Percentiles rank a stretch among this genome's conserved stretches.
Conservation (phyloP, 2,888 invertebrate species). For the Chymomyza caudatula region DNA sequence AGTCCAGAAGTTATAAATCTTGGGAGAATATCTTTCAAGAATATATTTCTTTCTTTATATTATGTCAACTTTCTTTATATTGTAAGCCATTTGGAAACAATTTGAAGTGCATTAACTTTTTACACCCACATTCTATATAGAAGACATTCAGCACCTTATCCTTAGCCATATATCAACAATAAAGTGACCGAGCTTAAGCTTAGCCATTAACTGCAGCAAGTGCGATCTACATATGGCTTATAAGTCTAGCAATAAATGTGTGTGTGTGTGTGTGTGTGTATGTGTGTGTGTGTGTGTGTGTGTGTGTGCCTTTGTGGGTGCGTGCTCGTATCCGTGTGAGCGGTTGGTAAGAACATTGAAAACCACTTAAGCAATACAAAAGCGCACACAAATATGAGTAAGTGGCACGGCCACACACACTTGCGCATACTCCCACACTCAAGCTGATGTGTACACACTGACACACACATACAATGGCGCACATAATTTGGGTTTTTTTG, state of each 20-base stretch:
- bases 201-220: not conserved
- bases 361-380: constrained; percentile 32
- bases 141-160: not conserved
- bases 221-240: not conserved
- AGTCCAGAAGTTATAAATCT: too few relatives aligned
- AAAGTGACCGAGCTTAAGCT: not conserved
- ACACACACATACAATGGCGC: constrained; percentile 10
- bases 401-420: not conserved
- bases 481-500: constrained; percentile 25
- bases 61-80: too few relatives aligned
- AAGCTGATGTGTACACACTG: not conserved
- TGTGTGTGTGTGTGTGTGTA: not conserved
- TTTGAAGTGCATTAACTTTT: not conserved
- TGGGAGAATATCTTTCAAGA: too few relatives aligned
- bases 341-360: constrained; percentile 37
- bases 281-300: not conserved
- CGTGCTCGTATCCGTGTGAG: not conserved
- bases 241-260: not conserved
- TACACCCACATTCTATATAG: not conserved
- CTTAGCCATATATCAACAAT: not conserved
- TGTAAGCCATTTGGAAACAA: not conserved
- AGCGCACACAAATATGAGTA: not conserved
- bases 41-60: too few relatives aligned
- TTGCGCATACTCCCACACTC: not conserved
- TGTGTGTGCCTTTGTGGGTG: not conserved